Evolutionary conservation across 2,797 vertebrate species (phyloP).

Genomic region (Tenualosa thibaudeaui): DNA sequence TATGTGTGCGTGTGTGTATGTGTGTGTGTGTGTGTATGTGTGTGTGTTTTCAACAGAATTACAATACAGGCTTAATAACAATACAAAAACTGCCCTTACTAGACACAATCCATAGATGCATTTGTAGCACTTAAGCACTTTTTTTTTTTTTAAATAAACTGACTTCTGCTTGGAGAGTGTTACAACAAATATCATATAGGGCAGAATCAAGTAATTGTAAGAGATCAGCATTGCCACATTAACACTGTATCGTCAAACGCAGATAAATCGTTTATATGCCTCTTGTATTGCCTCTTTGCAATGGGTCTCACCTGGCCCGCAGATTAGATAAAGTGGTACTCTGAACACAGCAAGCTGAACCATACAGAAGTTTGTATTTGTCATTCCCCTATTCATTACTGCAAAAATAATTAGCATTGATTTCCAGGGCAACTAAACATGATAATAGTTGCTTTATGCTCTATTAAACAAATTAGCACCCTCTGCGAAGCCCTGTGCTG

Average conservation of each 20-base stretch:
- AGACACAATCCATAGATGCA: too few relatives aligned
- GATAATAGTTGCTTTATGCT: constrained; percentile 6
- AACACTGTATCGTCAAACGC: not conserved
- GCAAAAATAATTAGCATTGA: constrained; percentile 13
- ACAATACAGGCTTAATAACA: too few relatives aligned
- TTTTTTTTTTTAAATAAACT: not conserved
- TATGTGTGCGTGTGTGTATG: too few relatives aligned
- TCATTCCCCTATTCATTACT: not conserved
- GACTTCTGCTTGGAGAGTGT: not conserved
- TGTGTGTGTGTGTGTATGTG: too few relatives aligned
- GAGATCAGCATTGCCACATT: not conserved
- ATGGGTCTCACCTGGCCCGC: not conserved
- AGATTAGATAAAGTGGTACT: not conserved
- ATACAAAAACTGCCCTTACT: too few relatives aligned
- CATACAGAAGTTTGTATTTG: not conserved
- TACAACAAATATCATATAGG: not conserved
- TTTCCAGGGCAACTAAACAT: constrained; percentile 18
- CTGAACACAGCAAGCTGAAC: not conserved
- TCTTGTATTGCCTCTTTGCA: not conserved
- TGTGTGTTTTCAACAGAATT: too few relatives aligned
- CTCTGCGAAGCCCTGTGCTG: not conserved
- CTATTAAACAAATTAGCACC: constrained; percentile 9
- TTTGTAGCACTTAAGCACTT: too few relatives aligned
- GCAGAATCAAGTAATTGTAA: not conserved
- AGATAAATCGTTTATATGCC: not conserved